Percentiles rank a stretch among this genome's conserved stretches.
phyloP scores from a whole-genome alignment of 2,888 invertebrate genomes.

The Chrysotoxum bicinctum region DNA sequence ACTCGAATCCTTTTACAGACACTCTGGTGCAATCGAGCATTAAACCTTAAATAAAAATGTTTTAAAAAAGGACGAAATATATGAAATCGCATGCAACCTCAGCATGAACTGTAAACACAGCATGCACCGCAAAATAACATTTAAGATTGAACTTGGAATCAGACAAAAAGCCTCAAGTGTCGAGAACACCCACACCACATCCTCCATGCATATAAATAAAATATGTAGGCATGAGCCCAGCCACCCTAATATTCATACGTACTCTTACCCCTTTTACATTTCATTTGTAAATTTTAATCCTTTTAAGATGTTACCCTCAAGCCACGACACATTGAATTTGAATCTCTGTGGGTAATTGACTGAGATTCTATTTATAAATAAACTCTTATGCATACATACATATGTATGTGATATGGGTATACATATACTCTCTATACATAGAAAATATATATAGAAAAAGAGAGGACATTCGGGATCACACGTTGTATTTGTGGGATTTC shows the following conservation, averaged over 20 bases:
- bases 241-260: background rate
- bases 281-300: conserved; percentile 45
- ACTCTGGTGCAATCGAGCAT: background rate
- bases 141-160: conserved; percentile 11
- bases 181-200: background rate
- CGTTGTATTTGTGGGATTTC: conserved; percentile 41
- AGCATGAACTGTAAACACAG: conserved; percentile 8
- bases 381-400: background rate
- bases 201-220: background rate
- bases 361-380: conserved; percentile 52
- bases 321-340: conserved; percentile 61
- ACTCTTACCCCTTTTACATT: background rate
- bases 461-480: conserved; percentile 29
- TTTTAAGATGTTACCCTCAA: conserved; percentile 43
- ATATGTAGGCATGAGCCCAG: background rate
- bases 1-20: background rate
- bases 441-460: background rate
- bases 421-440: background rate
- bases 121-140: conserved; percentile 21
- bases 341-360: conserved; percentile 70
- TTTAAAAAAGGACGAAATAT: background rate
- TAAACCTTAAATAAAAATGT: background rate
- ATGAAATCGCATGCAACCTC: background rate
- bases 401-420: background rate
- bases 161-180: background rate